These are phyloP conservation scores for Onychomys torridus DNA, from an alignment of 2,797 vertebrate genomes.

Conservation along the genomic window DNA sequence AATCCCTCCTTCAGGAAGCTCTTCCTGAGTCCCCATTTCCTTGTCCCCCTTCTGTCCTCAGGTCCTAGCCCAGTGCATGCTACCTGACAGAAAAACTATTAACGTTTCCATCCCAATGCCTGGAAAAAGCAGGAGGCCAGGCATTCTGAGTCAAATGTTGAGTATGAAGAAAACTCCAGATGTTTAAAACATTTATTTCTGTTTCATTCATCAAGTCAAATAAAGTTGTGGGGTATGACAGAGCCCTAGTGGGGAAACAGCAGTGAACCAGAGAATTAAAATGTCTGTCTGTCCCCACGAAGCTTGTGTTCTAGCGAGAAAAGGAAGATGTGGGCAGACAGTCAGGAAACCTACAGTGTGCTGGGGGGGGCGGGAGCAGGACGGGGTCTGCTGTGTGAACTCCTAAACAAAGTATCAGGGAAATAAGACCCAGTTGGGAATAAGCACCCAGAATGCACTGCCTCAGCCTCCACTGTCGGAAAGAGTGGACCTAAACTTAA, in stretches of 20 bases:
- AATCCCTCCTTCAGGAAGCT: background rate
- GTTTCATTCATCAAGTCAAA: background rate
- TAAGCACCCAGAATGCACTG: background rate
- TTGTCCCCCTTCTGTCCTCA: background rate
- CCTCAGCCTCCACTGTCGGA: background rate
- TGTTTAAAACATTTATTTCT: background rate
- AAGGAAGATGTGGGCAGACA: background rate
- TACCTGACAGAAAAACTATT: background rate
- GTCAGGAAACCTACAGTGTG: background rate
- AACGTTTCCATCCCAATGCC: background rate
- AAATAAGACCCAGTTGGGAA: background rate
- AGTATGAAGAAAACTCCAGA: slow-evolving; percentile 17
- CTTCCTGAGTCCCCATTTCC: background rate
- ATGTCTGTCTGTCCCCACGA: background rate
- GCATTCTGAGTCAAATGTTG: background rate
- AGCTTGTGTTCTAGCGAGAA: background rate
- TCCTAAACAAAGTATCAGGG: background rate
- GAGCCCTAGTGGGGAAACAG: background rate
- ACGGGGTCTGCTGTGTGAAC: background rate
- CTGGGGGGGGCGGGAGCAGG: background rate
- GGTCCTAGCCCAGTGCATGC: background rate
- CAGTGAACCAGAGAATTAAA: background rate
- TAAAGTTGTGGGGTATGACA: background rate
- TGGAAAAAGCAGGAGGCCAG: background rate
- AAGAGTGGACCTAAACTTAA: background rate